Percentiles rank a stretch among this genome's conserved stretches.
These are phyloP conservation scores for Entomobrya proxima DNA, from an alignment of 2,888 invertebrate species.

Conservation along the genomic window DNA sequence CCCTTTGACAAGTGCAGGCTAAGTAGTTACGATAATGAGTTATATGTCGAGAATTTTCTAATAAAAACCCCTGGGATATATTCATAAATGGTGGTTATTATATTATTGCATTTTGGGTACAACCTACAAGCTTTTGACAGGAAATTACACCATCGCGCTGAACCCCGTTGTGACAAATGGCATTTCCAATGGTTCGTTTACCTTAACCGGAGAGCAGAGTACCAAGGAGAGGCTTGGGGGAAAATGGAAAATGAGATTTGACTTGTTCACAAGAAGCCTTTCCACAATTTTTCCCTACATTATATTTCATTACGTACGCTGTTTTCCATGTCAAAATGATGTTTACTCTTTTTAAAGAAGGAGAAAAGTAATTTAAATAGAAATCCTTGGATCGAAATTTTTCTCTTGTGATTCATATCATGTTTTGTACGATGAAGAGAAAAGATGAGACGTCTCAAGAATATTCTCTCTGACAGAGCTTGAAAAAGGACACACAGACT, in stretches of 20 bases:
- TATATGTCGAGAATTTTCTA: too few relatives aligned
- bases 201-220: conserved; percentile 28
- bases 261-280: neutral
- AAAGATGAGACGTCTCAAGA: neutral
- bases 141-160: conserved; percentile 51
- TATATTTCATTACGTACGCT: conserved; percentile 15
- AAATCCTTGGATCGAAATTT: conserved; percentile 30
- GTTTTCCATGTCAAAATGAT: conserved; percentile 36
- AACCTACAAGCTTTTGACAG: conserved; percentile 47
- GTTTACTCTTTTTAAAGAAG: conserved; percentile 41
- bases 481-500: neutral
- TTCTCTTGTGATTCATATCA: neutral
- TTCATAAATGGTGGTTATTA: conserved; percentile 25
- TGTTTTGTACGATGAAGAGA: too few relatives aligned
- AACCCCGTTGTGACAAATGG: conserved; percentile 65
- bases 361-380: conserved; percentile 49
- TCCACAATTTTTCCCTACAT: neutral
- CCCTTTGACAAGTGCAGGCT: too few relatives aligned
- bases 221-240: neutral
- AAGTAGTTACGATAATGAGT: too few relatives aligned
- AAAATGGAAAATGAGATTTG: neutral
- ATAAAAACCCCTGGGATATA: too few relatives aligned
- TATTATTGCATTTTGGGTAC: conserved; percentile 28
- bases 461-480: too few relatives aligned
- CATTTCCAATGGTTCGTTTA: conserved; percentile 59